Evolutionary conservation across 2,113 vertebrate genomes (phyloP).

Genomic region (Pimephales promelas): DNA sequence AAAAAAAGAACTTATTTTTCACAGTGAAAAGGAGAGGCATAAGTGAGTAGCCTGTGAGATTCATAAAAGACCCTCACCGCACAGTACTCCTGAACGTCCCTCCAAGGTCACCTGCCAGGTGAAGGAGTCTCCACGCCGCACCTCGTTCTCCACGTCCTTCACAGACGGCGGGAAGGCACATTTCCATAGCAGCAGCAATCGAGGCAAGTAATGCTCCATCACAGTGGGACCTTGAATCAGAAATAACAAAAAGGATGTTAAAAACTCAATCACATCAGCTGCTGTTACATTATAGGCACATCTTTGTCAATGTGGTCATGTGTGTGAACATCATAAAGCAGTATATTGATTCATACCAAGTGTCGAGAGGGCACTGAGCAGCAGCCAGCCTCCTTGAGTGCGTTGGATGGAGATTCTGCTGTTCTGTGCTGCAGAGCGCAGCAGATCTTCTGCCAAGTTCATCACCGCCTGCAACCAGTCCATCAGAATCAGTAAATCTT

Average conservation of each 20-base stretch:
- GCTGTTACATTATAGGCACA: background rate
- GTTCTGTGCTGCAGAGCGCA: constrained; percentile 89
- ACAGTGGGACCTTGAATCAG: constrained; percentile 82
- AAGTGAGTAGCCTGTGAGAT: background rate
- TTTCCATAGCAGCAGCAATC: constrained; percentile 86
- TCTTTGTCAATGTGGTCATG: background rate
- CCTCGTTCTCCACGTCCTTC: constrained; percentile 88
- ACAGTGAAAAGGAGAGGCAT: constrained; percentile 18
- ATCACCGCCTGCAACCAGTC: constrained; percentile 80
- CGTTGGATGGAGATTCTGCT: constrained; percentile 87
- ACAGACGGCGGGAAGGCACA: constrained; percentile 87
- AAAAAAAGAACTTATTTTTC: background rate
- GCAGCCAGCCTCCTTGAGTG: constrained; percentile 88
- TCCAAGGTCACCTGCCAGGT: constrained; percentile 95
- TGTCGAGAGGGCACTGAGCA: constrained; percentile 86
- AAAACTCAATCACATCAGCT: background rate
- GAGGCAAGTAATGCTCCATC: constrained; percentile 82
- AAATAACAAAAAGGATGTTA: background rate
- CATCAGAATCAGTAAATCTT: background rate
- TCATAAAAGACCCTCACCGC: constrained; percentile 74
- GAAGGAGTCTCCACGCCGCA: constrained; percentile 87
- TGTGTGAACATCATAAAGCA: background rate
- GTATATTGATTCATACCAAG: constrained; percentile 75
- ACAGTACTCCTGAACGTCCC: constrained; percentile 90
- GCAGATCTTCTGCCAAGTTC: constrained; percentile 85